Percentiles rank a stretch among this genome's conserved stretches.
Evolutionary conservation across 2,113 vertebrate species (phyloP).

Genomic region (Ceratotherium simum): DNA sequence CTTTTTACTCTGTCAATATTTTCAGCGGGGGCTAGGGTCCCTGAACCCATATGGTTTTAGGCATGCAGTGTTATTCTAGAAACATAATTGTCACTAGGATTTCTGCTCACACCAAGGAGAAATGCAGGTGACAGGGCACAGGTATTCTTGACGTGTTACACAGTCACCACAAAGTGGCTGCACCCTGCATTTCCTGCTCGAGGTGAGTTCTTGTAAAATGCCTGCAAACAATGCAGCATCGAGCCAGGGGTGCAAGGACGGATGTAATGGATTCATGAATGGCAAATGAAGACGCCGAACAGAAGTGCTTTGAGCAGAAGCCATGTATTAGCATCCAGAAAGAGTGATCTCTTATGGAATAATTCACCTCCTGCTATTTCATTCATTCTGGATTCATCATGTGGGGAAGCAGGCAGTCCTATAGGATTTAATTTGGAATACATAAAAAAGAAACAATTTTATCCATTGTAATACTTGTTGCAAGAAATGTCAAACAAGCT

Average conservation of each 20-base stretch:
- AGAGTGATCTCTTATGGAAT: not conserved
- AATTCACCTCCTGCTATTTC: slow-evolving; percentile 43
- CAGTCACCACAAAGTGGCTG: not conserved
- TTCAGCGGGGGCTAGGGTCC: not conserved
- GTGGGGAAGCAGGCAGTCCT: not conserved
- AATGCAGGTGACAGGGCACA: slow-evolving; percentile 51
- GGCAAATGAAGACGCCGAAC: slow-evolving; percentile 57
- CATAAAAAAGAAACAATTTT: slow-evolving; percentile 18
- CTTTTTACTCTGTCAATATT: not conserved
- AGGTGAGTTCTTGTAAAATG: not conserved
- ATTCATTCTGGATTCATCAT: slow-evolving; percentile 50
- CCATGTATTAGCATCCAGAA: slow-evolving; percentile 62
- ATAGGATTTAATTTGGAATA: slow-evolving; percentile 48
- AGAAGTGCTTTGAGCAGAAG: not conserved
- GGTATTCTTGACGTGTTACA: not conserved
- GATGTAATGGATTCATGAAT: slow-evolving; percentile 53
- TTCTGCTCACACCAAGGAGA: not conserved
- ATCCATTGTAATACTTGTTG: not conserved
- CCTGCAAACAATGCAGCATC: not conserved
- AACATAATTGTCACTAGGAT: slow-evolving; percentile 22
- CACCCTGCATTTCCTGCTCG: slow-evolving; percentile 33
- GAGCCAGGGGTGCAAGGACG: not conserved
- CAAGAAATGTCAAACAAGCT: not conserved
- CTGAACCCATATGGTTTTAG: not conserved
- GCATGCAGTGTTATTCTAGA: not conserved